Base-by-base conservation (phyloP, 2,113 vertebrate genomes). In the Semicossyphus pulcher region DNA sequence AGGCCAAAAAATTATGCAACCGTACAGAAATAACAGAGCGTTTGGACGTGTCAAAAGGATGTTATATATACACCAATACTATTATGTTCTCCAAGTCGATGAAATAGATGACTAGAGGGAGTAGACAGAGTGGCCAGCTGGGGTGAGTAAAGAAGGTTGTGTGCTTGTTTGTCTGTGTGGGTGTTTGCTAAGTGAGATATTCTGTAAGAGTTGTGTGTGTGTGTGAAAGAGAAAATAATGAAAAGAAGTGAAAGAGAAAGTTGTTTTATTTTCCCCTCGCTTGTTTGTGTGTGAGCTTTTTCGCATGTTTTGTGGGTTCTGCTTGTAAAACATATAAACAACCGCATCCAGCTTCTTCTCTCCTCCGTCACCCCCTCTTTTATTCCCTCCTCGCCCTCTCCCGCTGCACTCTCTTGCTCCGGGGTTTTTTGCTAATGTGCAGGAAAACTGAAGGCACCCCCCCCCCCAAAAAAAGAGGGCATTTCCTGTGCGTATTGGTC, bases 391-490 rank as follows among this genome's bases (percentile, higher is more conserved):
- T 47, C 53, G 69, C 12, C 11, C 51, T 59, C 73, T 54, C 58
- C 72, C 62, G 32, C 53, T 34, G 62, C 71, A 56, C 44, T 31
- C 37, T 72, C 67, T 89, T 52, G 65, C 88, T 92, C 72, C 39
- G 31, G 77, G 85, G 62, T 68, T 64, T 87, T 44, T 44, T 78
- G 64, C 83, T 88, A 90, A 89, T 84, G 81, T 81, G 80, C 68
- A 84, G 71, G 80, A 81, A 88, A 88, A 88, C 73, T 77, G 67
- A 89, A 86, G 75, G 78, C 65, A 77, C 65, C 67, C 58, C 47
- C 21, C 15, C 65, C 45, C n/a, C 41, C 15, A 18, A 63, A n/a
- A 87, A 78, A 78, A 64, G 44, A 68, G 48, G 49, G 76, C 54
- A 51, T 77, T 83, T 86, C 69, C 80, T 88, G 73, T 84, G 80